phyloP scores from a whole-genome alignment of 2,797 vertebrate genomes.

The Serranus cabrilla region DNA sequence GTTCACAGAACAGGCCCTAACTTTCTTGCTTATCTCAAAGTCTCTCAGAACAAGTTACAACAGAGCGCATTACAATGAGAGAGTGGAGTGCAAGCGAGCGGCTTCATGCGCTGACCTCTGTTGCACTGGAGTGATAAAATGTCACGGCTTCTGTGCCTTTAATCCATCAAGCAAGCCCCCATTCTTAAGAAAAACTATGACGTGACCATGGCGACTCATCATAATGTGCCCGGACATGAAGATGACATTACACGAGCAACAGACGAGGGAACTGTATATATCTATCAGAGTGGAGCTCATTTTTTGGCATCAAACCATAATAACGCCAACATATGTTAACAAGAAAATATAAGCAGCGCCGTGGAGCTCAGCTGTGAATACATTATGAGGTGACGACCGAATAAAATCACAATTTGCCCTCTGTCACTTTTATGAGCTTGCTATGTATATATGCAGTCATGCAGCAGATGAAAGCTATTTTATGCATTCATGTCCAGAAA shows the following conservation, averaged over 20 bases:
- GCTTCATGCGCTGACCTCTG: conserved; percentile 65
- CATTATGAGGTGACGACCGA: conserved; percentile 58
- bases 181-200: conserved; percentile 21
- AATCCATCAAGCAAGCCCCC: conserved; percentile 78
- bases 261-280: conserved; percentile 32
- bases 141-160: conserved; percentile 71
- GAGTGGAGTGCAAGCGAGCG: conserved; percentile 46
- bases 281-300: conserved; percentile 50
- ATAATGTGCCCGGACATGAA: conserved; percentile 51
- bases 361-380: conserved; percentile 59
- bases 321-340: conserved; percentile 46
- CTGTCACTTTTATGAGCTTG: conserved; percentile 70
- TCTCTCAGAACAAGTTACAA: conserved; percentile 46
- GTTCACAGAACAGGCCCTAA: conserved; percentile 51
- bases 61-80: conserved; percentile 38
- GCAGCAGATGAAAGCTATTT: conserved; percentile 66
- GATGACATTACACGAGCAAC: conserved; percentile 47
- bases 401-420: conserved; percentile 68
- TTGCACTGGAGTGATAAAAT: conserved; percentile 69
- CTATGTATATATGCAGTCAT: conserved; percentile 53
- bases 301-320: conserved; percentile 44
- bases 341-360: conserved; percentile 48
- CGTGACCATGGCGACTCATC: conserved; percentile 41
- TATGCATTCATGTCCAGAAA: conserved; percentile 61
- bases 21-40: conserved; percentile 64